Conservation (phyloP, 1,140 invertebrate genomes). For the Drosophila pallidifrons region DNA sequence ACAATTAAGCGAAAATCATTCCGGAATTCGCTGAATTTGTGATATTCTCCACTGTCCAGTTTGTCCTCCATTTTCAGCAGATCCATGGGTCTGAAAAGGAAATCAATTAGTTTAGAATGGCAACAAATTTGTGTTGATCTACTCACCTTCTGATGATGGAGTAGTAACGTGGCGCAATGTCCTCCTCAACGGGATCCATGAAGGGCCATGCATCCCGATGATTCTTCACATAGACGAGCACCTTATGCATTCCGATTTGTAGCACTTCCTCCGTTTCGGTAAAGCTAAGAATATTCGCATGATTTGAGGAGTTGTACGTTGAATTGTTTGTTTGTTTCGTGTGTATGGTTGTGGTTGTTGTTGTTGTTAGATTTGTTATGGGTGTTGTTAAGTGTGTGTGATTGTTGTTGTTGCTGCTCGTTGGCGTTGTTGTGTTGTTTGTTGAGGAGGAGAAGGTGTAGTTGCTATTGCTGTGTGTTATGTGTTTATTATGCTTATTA, state of each 20-base stretch:
- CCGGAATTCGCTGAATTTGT: slow-evolving; percentile 92
- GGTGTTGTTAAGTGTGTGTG: slow-evolving; percentile 37
- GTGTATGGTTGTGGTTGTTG: slow-evolving; percentile 35
- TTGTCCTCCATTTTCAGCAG: slow-evolving; percentile 95
- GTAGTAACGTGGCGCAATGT: slow-evolving; percentile 95
- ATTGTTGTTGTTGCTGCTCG: slow-evolving; percentile 33
- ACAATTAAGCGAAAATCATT: slow-evolving; percentile 95
- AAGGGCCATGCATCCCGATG: slow-evolving; percentile 97
- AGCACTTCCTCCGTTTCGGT: slow-evolving; percentile 92
- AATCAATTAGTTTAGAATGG: neutral
- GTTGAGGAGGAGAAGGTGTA: neutral
- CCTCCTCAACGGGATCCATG: slow-evolving; percentile 95
- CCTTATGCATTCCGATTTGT: slow-evolving; percentile 95
- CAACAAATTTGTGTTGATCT: neutral
- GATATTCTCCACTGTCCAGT: slow-evolving; percentile 92
- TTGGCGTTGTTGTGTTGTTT: slow-evolving; percentile 1
- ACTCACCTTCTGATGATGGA: slow-evolving; percentile 87
- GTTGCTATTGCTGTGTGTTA: slow-evolving; percentile 7
- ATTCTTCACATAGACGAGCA: slow-evolving; percentile 92
- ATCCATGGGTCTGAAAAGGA: slow-evolving; percentile 91
- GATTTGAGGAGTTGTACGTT: slow-evolving; percentile 81
- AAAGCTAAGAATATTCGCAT: slow-evolving; percentile 87
- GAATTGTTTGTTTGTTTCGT: slow-evolving; percentile 55
- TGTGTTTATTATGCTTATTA: slow-evolving; percentile 67
- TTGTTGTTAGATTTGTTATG: slow-evolving; percentile 54